Evolutionary conservation across 2,113 vertebrate species (phyloP).

Genomic region (Solea solea): DNA sequence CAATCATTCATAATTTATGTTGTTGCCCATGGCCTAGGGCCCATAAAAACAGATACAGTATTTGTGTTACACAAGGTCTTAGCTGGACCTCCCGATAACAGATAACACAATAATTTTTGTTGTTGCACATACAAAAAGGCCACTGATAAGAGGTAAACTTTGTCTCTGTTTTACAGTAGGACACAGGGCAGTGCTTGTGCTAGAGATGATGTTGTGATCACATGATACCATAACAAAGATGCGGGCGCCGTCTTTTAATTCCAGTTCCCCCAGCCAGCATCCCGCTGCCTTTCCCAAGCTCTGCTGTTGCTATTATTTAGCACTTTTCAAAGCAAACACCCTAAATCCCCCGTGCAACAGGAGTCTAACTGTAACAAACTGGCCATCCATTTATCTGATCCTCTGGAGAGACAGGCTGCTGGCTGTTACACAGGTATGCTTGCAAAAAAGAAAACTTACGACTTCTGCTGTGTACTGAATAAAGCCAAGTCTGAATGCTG

Average conservation of each 20-base stretch:
- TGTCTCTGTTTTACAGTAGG: constrained; percentile 64
- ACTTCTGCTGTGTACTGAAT: not conserved
- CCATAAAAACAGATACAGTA: constrained; percentile 62
- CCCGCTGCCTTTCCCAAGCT: constrained; percentile 69
- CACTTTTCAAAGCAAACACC: constrained; percentile 54
- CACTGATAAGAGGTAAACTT: constrained; percentile 73
- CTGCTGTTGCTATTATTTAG: constrained; percentile 65
- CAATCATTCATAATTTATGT: constrained; percentile 75
- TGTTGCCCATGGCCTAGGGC: constrained; percentile 46
- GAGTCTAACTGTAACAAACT: constrained; percentile 39
- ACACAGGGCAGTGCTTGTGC: constrained; percentile 26
- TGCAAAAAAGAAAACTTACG: not conserved
- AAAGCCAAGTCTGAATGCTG: not conserved
- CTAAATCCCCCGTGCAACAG: constrained; percentile 45
- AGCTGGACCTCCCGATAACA: constrained; percentile 56
- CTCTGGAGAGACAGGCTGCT: constrained; percentile 19
- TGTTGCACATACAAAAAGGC: constrained; percentile 41
- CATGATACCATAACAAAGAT: constrained; percentile 65
- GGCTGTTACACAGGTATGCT: constrained; percentile 9
- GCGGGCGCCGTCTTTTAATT: constrained; percentile 57
- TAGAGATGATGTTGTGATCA: constrained; percentile 50
- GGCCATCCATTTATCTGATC: constrained; percentile 15
- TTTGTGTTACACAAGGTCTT: constrained; percentile 65
- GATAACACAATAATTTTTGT: constrained; percentile 52
- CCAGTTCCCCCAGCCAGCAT: constrained; percentile 54